These are phyloP conservation scores for Rhagoletis pomonella DNA, from an alignment of 1,140 invertebrate species.

Conservation along the genomic window DNA sequence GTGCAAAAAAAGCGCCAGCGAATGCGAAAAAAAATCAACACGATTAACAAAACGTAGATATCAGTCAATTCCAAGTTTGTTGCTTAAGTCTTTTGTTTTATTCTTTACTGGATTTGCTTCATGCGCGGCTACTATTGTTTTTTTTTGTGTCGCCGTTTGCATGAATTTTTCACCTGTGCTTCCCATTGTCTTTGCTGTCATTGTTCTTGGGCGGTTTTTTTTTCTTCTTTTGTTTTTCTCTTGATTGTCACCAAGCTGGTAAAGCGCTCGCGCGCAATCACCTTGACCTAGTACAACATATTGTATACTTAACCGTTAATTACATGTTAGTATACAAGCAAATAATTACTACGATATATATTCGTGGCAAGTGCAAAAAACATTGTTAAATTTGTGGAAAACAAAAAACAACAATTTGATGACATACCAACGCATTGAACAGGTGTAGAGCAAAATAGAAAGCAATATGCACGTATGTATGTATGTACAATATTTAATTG, in stretches of 20 bases:
- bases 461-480: neutral
- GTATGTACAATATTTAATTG: neutral
- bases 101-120: neutral
- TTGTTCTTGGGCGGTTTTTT: neutral
- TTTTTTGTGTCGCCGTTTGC: neutral
- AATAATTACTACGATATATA: constrained; percentile 20
- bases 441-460: constrained; percentile 36
- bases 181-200: constrained; percentile 25
- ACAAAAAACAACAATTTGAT: neutral
- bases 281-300: constrained; percentile 49
- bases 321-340: neutral
- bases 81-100: constrained; percentile 37
- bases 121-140: constrained; percentile 23
- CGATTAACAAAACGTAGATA: neutral
- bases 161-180: constrained; percentile 41
- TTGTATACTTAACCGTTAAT: constrained; percentile 45
- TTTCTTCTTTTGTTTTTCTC: neutral
- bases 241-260: constrained; percentile 17
- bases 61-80: constrained; percentile 6
- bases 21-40: neutral
- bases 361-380: neutral
- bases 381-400: neutral
- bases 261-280: neutral
- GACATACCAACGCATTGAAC: neutral
- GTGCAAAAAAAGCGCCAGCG: neutral